Evolutionary conservation across 2,797 vertebrate species (phyloP), one percentile per base, ranked within the genome.

Genomic region (Pteronotus mesoamericanus): DNA sequence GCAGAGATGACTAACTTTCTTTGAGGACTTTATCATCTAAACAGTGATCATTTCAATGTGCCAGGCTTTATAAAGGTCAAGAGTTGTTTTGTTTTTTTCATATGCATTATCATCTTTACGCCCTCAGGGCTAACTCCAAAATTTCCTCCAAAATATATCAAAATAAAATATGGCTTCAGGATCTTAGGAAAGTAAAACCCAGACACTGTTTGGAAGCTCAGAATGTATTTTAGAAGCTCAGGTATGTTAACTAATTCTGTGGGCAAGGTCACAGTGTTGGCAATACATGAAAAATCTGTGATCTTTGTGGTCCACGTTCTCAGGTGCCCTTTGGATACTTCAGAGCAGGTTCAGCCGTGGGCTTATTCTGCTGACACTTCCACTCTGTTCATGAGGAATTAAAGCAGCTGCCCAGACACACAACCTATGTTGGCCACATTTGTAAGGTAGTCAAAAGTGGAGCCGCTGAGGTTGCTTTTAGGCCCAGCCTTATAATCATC

Each of bases 401-500:
- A 37, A 95, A 95, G 84, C 86, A 90, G 95, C 96, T 71, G 9
- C 91, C 91, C 97, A 71, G 79, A 94, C 88, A 92, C 51, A 74
- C 24, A 6, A 21, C 92, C 92, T 84, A 91, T 64, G 48, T 94
- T 86, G 94, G 95, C 89, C 94, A 83, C 88, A 78, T 89, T 89
- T n/a, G 4, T 78, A 82, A 86, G 95, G 97, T 4, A 10, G 92
- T 97, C 29, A 55, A 42, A 79, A 39, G 1, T n/a, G 97, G 2
- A 69, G 2, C 91, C 75, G 59, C 59, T 97, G 93, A 68, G 97
- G 74, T 97, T 95, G 69, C 89, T 93, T 95, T 94, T 96, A 86
- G 61, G 74, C 91, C 91, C 75, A 93, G 26, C 57, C 92, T 95
- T 75, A 48, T 61, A 97, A 94, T 95, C 5, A 94, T 78, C 66